A percentile compares a stretch with the other conserved stretches of the same genome.
Evolutionary conservation across 2,797 vertebrate species (phyloP).

Genomic region (Alca torda): DNA sequence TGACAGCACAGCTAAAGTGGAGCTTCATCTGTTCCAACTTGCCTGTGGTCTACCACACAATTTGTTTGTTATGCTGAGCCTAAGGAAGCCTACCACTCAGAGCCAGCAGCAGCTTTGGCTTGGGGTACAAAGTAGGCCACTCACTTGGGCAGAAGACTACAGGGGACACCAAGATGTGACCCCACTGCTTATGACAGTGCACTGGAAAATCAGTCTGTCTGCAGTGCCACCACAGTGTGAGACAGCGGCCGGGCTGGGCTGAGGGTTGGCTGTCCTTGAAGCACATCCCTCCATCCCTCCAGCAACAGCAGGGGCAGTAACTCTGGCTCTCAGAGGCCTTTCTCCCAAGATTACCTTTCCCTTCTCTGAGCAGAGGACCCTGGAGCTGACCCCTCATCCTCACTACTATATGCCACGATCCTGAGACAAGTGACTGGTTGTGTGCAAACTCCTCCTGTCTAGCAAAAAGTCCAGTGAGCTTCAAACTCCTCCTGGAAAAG

Average conservation of each 20-base stretch:
- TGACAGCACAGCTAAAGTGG: background rate
- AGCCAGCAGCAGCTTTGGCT: background rate
- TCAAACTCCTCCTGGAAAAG: background rate
- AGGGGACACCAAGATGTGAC: background rate
- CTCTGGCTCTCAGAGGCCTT: background rate
- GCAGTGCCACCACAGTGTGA: background rate
- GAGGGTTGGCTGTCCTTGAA: background rate
- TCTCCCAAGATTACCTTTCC: background rate
- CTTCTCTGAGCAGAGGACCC: background rate
- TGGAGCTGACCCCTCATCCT: background rate
- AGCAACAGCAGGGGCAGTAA: background rate
- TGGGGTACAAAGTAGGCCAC: background rate
- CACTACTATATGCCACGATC: rapidly evolving
- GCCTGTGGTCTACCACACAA: conserved; percentile 34
- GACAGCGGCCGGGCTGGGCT: background rate
- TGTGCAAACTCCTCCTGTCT: background rate
- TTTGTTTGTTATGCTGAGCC: background rate
- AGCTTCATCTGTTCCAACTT: background rate
- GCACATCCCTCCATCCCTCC: background rate
- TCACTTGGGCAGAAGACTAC: background rate
- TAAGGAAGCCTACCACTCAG: background rate
- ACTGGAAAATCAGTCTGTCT: background rate
- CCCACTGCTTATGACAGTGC: background rate
- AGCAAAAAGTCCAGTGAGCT: background rate
- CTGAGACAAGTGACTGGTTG: background rate